Evolutionary conservation across 2,888 invertebrate species (phyloP).

Genomic region (Unio pictorum): DNA sequence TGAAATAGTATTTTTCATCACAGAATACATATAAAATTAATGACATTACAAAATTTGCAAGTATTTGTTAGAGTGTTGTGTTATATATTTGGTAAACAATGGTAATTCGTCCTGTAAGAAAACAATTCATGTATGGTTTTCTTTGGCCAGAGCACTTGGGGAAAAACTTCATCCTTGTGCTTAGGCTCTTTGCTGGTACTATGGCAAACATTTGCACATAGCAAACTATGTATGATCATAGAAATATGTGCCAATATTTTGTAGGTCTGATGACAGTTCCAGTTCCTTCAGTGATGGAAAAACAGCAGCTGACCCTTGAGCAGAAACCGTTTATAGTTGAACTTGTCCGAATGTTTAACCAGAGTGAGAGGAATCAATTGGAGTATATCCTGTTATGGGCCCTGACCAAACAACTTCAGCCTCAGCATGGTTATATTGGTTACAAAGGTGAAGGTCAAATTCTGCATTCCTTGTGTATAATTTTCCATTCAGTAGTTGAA

Average conservation of each 20-base stretch:
- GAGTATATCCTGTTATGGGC: constrained; percentile 60
- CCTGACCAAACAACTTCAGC: constrained; percentile 48
- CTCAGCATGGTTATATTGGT: constrained; percentile 39
- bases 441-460: constrained; percentile 50
- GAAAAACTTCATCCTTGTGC: too few species aligned
- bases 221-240: neutral
- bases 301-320: constrained; percentile 34
- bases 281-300: constrained; percentile 52
- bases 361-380: constrained; percentile 50
- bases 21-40: too few species aligned
- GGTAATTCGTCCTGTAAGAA: too few species aligned
- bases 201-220: too few species aligned
- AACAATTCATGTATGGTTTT: too few species aligned
- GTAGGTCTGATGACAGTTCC: constrained; percentile 50
- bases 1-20: too few species aligned
- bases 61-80: too few species aligned
- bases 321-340: constrained; percentile 32
- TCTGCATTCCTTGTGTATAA: neutral
- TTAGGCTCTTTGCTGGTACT: too few species aligned
- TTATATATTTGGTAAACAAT: too few species aligned
- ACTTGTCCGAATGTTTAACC: constrained; percentile 32
- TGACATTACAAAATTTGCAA: too few species aligned
- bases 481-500: too few species aligned
- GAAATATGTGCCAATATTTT: constrained; percentile 4
- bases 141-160: too few species aligned